Evolutionary conservation across 2,113 vertebrate genomes (phyloP), one percentile per base, ranked within the genome.

Genomic region (Neolamprologus tretocephalus): DNA sequence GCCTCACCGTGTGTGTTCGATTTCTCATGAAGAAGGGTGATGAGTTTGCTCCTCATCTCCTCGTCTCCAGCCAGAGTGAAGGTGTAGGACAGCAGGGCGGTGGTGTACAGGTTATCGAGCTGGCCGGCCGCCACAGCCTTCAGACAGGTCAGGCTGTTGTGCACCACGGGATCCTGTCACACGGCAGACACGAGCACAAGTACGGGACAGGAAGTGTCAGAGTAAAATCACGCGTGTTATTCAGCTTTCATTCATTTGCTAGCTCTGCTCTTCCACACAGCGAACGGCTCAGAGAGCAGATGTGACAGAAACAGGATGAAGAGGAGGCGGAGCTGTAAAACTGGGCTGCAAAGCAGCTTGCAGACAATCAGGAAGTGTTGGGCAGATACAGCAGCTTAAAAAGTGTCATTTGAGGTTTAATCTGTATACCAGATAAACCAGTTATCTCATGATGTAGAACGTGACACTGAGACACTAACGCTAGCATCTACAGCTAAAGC

Each of bases 11-110:
- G 26, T 1, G 53, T 83, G 37, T 12, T 89, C 57, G 95, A 90
- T 6, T 78, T 80, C 17, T 61, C 61, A 85, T 96, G 55, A 89
- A 97, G 91, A 16, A 33, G 7, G 5, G 80, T 90, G 89, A 97
- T 14, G 68, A 96, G 94, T 16, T 89, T 92, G 85, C 7, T 89
- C 57, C 96, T 96, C 87, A 89, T 97, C 47, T 89, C 91, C 87
- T 93, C 5, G 61, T 97, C 96, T 73, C 95, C 93, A 37, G 97
- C 97, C 88, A 98, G 95, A n/a, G 96, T 93, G 3, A 98, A 98
- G 86, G 97, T 97, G 91, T 98, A 98, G 58, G 97, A 96, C 86
- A 98, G 71, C 82, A 98, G 96, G 1, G 98, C 97, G 5, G 95
- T 95, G 33, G 96, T 96, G 85, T 98, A 97, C 14, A 96, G 82